Conservation (phyloP, 2,113 vertebrate genomes). For the Psittacara wagleri region DNA sequence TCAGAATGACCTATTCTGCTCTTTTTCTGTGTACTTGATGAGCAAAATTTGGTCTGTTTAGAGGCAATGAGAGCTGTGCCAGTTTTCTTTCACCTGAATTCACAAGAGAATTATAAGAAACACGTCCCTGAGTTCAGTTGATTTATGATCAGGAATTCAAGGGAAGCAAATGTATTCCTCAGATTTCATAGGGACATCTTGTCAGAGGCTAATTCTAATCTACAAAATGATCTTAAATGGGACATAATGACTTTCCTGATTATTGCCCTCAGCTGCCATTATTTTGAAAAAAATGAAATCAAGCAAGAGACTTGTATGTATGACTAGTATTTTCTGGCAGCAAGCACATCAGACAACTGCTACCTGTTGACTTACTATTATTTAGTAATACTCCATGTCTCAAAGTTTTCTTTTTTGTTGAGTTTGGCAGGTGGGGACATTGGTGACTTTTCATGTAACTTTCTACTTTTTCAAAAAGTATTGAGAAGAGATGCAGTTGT, state of each 20-base stretch:
- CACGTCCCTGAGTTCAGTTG: background rate
- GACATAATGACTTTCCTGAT: background rate
- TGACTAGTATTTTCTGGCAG: background rate
- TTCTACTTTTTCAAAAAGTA: background rate
- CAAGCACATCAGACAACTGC: background rate
- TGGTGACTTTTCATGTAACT: background rate
- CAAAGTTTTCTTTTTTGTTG: background rate
- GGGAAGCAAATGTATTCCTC: slow-evolving; percentile 19
- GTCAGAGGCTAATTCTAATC: slow-evolving; percentile 18
- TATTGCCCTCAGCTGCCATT: background rate
- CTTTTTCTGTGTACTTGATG: background rate
- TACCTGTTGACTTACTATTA: background rate
- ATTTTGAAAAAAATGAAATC: slow-evolving; percentile 27
- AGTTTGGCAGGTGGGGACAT: background rate
- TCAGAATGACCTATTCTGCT: slow-evolving; percentile 1
- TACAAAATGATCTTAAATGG: slow-evolving; percentile 3
- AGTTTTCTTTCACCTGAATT: background rate
- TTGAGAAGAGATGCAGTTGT: background rate
- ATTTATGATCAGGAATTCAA: slow-evolving; percentile 46
- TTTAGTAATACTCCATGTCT: background rate
- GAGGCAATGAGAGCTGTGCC: background rate
- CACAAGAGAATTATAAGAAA: background rate
- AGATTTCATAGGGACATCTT: background rate
- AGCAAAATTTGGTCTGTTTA: background rate
- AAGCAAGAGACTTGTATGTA: background rate